Conservation (phyloP, 2,797 vertebrate genomes). For the Prunella strophiata region DNA sequence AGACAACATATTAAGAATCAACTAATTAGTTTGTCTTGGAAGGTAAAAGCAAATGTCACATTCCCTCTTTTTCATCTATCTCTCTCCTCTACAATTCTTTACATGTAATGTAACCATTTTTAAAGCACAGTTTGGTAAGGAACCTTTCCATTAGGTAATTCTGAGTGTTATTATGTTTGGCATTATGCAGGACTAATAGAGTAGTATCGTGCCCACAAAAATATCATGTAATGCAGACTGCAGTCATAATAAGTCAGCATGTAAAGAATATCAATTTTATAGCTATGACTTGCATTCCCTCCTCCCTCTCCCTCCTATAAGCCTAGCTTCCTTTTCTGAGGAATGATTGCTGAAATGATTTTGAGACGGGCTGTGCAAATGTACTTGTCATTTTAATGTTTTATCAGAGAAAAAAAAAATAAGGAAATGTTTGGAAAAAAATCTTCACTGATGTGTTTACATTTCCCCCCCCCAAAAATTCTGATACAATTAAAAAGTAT, state of each 20-base stretch:
- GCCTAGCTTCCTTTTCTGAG: neutral
- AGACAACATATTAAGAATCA: neutral
- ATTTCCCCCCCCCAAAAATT: neutral
- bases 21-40: neutral
- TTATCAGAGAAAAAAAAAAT: neutral
- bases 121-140: neutral
- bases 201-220: neutral
- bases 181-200: neutral
- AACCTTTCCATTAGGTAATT: neutral
- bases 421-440: neutral
- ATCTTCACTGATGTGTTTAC: neutral
- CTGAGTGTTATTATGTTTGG: neutral
- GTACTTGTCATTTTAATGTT: neutral
- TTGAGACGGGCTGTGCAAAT: neutral
- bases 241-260: constrained; percentile 11
- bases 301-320: neutral
- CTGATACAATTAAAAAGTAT: neutral
- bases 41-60: neutral
- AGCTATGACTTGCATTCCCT: neutral
- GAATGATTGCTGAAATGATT: neutral
- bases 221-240: neutral
- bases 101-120: neutral
- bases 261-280: constrained; percentile 1
- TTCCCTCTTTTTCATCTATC: neutral
- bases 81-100: neutral